phyloP scores from a whole-genome alignment of 1,140 invertebrate genomes.

The Belonocnema kinseyi region DNA sequence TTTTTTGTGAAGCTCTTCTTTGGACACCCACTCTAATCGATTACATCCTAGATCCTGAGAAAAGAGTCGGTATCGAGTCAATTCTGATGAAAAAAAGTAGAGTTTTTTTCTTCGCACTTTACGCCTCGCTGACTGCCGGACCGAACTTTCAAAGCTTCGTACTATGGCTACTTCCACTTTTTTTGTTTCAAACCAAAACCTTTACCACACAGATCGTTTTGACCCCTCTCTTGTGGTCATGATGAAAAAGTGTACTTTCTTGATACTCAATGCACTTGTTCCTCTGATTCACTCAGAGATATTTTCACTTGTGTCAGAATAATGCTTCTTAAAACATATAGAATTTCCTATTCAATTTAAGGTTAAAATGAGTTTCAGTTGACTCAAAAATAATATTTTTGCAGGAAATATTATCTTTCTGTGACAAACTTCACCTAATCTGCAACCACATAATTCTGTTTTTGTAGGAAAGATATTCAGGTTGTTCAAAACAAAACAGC shows the following conservation, averaged over 20 bases:
- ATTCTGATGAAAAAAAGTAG: background rate
- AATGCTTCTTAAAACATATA: background rate
- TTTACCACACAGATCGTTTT: constrained; percentile 2
- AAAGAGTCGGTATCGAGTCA: constrained; percentile 9
- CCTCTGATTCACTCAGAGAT: background rate
- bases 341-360: background rate
- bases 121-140: constrained; percentile 1
- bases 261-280: background rate
- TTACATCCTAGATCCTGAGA: background rate
- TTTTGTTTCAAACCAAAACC: constrained; percentile 3
- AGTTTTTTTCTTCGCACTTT: background rate
- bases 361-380: too few species aligned
- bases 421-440: too few species aligned
- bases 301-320: too few species aligned
- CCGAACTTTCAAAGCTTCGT: constrained; percentile 23
- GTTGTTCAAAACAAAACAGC: too few species aligned
- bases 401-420: too few species aligned
- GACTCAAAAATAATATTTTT: too few species aligned
- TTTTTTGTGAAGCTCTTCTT: background rate
- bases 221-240: background rate
- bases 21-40: constrained; percentile 6
- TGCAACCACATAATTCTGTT: too few species aligned
- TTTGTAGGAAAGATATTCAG: too few species aligned
- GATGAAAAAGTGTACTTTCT: background rate
- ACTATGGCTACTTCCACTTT: too few species aligned